Base-by-base conservation (phyloP, 2,797 vertebrate genomes). In the Rhabdomys pumilio region DNA sequence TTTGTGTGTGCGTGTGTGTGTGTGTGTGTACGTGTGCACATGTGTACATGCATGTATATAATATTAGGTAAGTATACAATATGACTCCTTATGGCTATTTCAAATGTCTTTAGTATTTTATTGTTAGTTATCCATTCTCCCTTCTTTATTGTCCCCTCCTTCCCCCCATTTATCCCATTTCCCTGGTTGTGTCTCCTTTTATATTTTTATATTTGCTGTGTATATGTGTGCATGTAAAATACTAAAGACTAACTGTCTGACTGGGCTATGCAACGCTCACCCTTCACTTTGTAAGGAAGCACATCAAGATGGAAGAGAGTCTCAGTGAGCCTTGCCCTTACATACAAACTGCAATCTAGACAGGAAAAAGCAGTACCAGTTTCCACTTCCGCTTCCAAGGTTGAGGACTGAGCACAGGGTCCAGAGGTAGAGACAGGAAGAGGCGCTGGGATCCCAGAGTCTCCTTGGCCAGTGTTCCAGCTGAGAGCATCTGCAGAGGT, bases 361-460 rank as follows among this genome's bases (percentile, higher is more conserved):
- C 13, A 79, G 57, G 79, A 11, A 20, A 67, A 84, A 69, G 53
- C 1, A 91, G 98, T 87, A 57, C 7, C 72, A 65, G 73, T 9
- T 98, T 98, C 98, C 98, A 95, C 77, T 82, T 93, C 92, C 76
- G 87, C 79, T 95, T 97, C 97, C 82, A 96, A 83, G 38, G 93
- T 47, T 63, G 76, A 55, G 50, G 73, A 79, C 96, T 96, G 98
- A 91, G 65, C 9, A 12, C 95, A 90, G 50, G 86, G 80, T 93
- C 87, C 97, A 85, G 12, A 80, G 75, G 0, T 6, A 38, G 57
- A 95, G 34, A 41, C 17, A 81, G 76, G 63, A 82, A 50, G 17
- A 47, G 76, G 44, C 22, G 41, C 63, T 82, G 67, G 1, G 8
- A 65, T 91, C 67, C 80, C 96, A 34, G 59, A n/a, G 86, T 95